These are phyloP conservation scores for Coelopa frigida DNA, from an alignment of 1,140 invertebrate species.

Conservation along the genomic window DNA sequence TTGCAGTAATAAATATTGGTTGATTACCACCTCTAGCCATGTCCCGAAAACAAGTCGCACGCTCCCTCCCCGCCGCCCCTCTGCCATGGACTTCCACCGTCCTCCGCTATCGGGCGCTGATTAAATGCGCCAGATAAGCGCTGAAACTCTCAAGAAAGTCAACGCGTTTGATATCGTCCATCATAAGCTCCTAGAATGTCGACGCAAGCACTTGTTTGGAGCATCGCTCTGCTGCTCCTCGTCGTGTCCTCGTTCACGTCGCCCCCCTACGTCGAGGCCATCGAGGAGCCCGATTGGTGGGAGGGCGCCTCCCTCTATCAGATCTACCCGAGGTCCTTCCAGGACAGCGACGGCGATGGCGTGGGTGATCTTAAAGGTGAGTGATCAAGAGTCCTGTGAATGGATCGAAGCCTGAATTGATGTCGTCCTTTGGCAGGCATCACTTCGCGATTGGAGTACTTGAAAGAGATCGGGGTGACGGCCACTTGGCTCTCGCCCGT, in stretches of 20 bases:
- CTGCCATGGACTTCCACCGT: no score
- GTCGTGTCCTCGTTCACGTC: slow-evolving; percentile 4
- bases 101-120: no score
- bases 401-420: not conserved
- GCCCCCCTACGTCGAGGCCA: no score
- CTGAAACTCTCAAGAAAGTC: no score
- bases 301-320: slow-evolving; percentile 66
- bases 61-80: no score
- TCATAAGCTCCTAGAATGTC: slow-evolving; percentile 32
- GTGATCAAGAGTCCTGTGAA: no score
- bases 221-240: slow-evolving; percentile 5
- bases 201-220: slow-evolving; percentile 23
- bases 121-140: no score
- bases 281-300: slow-evolving; percentile 57
- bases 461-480: slow-evolving; percentile 51
- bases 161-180: no score
- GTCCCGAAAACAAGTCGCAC: no score
- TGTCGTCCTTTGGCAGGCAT: no score
- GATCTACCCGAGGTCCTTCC: slow-evolving; percentile 72
- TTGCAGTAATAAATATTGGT: no score
- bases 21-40: no score
- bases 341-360: slow-evolving; percentile 69
- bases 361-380: slow-evolving; percentile 67
- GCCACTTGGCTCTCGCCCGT: slow-evolving; percentile 66
- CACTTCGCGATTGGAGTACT: slow-evolving; percentile 46